phyloP scores from a whole-genome alignment of 2,113 vertebrate species.

The Phasianus colchicus region DNA sequence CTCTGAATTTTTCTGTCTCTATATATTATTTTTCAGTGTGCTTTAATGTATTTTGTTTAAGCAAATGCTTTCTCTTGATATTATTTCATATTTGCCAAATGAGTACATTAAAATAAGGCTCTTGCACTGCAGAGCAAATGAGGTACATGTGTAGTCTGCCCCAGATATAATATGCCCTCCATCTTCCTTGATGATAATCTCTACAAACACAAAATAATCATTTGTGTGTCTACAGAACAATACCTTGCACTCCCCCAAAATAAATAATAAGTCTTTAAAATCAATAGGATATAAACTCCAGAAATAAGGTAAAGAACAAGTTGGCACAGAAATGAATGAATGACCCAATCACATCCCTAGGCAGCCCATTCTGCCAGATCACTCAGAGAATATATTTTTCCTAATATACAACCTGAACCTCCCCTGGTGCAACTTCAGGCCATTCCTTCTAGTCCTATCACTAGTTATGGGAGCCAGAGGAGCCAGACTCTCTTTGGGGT shows the following conservation, averaged over 20 bases:
- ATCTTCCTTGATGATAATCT: neutral
- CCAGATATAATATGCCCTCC: neutral
- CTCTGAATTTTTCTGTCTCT: neutral
- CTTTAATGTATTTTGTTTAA: neutral
- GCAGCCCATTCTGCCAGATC: no score
- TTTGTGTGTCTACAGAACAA: neutral
- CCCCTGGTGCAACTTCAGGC: no score
- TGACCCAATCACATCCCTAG: no score
- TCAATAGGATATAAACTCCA: neutral
- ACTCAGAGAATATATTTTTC: no score
- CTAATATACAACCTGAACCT: no score
- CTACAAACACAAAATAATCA: neutral
- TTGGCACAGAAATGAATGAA: neutral
- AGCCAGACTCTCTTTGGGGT: no score
- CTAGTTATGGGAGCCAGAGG: no score
- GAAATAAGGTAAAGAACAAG: neutral
- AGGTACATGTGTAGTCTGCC: fast-evolving
- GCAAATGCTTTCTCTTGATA: neutral
- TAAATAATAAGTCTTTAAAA: neutral
- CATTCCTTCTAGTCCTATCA: no score
- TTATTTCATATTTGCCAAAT: neutral
- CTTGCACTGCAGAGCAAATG: neutral
- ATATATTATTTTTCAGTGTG: neutral
- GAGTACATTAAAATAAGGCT: neutral
- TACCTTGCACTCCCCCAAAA: neutral